Evolutionary conservation across 2,797 vertebrate genomes (phyloP).

Genomic region (Phoebastria nigripes): DNA sequence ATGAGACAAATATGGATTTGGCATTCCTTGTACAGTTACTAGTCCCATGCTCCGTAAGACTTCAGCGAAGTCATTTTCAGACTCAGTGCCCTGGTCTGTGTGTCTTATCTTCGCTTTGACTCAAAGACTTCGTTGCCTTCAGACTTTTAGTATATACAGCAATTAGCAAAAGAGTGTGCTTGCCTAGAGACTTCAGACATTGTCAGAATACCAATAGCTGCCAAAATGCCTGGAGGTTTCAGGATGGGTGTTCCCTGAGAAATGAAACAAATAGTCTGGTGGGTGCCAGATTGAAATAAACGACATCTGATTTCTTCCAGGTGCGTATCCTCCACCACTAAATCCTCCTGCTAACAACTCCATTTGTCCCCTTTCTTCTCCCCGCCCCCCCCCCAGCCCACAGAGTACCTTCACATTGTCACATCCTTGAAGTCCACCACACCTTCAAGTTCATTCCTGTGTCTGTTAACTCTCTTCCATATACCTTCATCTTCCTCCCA

Average conservation of each 20-base stretch:
- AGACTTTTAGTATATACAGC: neutral
- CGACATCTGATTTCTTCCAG: neutral
- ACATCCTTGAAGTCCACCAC: neutral
- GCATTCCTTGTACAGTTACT: neutral
- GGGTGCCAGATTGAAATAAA: conserved; percentile 11
- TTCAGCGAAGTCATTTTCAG: neutral
- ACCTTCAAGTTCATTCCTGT: neutral
- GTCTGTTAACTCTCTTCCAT: neutral
- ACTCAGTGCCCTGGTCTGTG: neutral
- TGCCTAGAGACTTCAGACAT: neutral
- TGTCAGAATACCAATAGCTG: neutral
- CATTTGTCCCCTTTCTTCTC: neutral
- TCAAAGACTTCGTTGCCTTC: neutral
- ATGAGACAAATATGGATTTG: neutral
- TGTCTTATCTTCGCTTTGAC: neutral
- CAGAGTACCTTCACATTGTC: neutral
- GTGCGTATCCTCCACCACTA: neutral
- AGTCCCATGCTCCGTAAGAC: neutral
- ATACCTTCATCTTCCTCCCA: neutral
- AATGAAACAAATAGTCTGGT: neutral
- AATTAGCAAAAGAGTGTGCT: neutral
- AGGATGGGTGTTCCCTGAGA: neutral
- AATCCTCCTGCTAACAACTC: neutral
- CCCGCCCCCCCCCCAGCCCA: neutral
- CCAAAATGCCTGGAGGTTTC: neutral